Conservation (phyloP, 2,113 vertebrate genomes). For the Dolichallabes microphthalmus region DNA sequence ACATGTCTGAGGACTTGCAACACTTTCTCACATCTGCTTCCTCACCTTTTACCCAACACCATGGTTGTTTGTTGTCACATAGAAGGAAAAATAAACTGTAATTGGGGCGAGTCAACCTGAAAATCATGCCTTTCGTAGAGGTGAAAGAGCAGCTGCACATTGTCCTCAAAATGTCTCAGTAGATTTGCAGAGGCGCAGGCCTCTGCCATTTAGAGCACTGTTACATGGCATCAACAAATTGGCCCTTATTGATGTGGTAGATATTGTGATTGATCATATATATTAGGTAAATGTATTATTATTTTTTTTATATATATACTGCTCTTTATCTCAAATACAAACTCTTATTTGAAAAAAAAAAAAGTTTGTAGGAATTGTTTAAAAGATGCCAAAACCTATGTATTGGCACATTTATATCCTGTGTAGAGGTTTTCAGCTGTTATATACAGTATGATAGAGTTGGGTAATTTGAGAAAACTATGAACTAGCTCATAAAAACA, state of each 20-base stretch:
- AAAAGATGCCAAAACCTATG: background rate
- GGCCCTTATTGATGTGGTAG: background rate
- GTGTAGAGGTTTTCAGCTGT: background rate
- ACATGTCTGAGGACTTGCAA: background rate
- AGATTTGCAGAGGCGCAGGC: background rate
- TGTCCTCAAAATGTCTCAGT: background rate
- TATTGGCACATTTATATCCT: background rate
- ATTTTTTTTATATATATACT: background rate
- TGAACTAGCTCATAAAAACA: too few species aligned
- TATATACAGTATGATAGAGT: too few species aligned
- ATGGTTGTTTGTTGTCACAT: background rate
- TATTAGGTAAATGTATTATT: background rate
- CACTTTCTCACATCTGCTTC: background rate
- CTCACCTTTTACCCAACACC: background rate
- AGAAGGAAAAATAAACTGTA: background rate
- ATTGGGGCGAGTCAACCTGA: background rate
- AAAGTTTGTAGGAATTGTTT: background rate
- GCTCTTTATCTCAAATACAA: too few species aligned
- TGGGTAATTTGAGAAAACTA: too few species aligned
- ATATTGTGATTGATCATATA: background rate
- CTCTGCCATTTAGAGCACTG: background rate
- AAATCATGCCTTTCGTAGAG: background rate
- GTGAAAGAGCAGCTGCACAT: background rate
- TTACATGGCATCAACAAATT: background rate
- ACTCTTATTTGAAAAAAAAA: too few species aligned